A percentile compares a stretch with the other conserved stretches of the same genome.
Evolutionary conservation across 2,888 invertebrate genomes (phyloP).

Genomic region (Pheosia gnoma): DNA sequence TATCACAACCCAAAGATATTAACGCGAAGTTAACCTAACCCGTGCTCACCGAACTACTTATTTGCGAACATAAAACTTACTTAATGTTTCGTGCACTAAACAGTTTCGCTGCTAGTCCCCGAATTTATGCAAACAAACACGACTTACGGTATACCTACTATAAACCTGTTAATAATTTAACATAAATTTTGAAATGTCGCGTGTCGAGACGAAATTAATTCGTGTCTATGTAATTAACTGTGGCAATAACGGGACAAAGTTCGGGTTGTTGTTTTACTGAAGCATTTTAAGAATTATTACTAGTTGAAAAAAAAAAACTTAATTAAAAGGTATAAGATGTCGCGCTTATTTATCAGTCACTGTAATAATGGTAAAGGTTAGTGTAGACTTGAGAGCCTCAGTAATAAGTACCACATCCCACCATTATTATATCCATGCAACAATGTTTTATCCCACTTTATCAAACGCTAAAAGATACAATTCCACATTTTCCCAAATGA

Average conservation of each 20-base stretch:
- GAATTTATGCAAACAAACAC: conserved; percentile 55
- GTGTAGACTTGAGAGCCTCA: background rate
- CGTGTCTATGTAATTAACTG: conserved; percentile 2
- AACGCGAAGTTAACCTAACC: conserved; percentile 46
- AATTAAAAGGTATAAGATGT: background rate
- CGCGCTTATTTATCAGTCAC: background rate
- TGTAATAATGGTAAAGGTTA: background rate
- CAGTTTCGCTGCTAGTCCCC: conserved; percentile 48
- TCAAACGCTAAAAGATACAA: conserved; percentile 2
- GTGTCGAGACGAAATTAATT: background rate
- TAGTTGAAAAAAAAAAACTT: background rate
- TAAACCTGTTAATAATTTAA: conserved; percentile 22
- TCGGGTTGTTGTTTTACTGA: background rate
- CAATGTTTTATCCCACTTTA: background rate
- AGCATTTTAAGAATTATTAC: background rate
- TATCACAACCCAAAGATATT: conserved; percentile 47
- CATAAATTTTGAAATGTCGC: conserved; percentile 6
- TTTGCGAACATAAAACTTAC: conserved; percentile 64
- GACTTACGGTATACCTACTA: conserved; percentile 42
- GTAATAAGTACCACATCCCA: background rate
- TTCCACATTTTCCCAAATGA: conserved; percentile 9
- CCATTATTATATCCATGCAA: background rate
- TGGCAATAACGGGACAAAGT: background rate
- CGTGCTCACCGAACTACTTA: conserved; percentile 61
- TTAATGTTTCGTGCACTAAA: conserved; percentile 62